Evolutionary conservation across 2,797 vertebrate genomes (phyloP).

Genomic region (Holocentrus rufus): DNA sequence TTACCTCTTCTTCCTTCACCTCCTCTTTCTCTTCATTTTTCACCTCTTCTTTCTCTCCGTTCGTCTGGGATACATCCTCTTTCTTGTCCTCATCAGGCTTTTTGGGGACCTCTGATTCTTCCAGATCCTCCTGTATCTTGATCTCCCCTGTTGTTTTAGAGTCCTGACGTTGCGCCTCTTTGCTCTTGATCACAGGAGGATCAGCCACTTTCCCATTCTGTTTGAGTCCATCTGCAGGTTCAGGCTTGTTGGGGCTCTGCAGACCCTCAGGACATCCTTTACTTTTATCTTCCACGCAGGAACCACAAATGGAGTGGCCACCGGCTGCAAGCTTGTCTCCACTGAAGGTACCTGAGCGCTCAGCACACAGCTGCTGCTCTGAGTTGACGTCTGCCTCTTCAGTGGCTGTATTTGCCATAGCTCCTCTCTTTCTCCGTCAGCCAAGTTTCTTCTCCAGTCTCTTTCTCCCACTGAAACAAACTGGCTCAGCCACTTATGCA

Average conservation of each 20-base stretch:
- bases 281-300: slow-evolving; percentile 32
- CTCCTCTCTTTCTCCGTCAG: background rate
- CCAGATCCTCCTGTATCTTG: slow-evolving; percentile 53
- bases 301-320: slow-evolving; percentile 14
- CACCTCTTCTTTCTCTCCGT: background rate
- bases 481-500: slow-evolving; percentile 52
- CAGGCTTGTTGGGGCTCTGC: slow-evolving; percentile 23
- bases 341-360: slow-evolving; percentile 27
- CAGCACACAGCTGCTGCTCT: slow-evolving; percentile 11
- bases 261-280: slow-evolving; percentile 32
- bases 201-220: slow-evolving; percentile 42
- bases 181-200: slow-evolving; percentile 4
- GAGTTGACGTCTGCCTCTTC: slow-evolving; percentile 16
- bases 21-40: slow-evolving; percentile 6
- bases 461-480: slow-evolving; percentile 20
- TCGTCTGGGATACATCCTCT: background rate
- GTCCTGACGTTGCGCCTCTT: slow-evolving; percentile 31
- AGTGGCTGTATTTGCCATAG: slow-evolving; percentile 61
- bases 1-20: slow-evolving; percentile 19
- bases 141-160: slow-evolving; percentile 44
- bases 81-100: slow-evolving; percentile 39
- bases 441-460: background rate
- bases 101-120: slow-evolving; percentile 54
- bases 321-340: slow-evolving; percentile 24
- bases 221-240: slow-evolving; percentile 5